Base-by-base conservation (phyloP, 2,113 vertebrate species). In the Pedionomus torquatus region DNA sequence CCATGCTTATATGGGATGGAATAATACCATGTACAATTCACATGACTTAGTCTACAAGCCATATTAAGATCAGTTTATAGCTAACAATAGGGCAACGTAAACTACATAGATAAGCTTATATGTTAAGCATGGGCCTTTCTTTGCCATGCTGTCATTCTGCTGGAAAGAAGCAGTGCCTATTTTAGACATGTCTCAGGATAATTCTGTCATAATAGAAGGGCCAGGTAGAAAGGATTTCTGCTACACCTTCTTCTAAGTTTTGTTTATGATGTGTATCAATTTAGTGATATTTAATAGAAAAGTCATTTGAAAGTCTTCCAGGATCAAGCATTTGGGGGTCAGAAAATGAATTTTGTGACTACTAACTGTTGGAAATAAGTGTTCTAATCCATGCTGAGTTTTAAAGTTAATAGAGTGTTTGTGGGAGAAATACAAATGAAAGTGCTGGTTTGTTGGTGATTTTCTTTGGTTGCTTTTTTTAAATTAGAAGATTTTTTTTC, bases 391-490 rank as follows among this genome's bases (percentile, higher is more conserved):
- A 46, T 44, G 9, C 8, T 64, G 17, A 90, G 58, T 74, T 79
- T 37, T 52, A 75, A 58, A 44, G 14, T 11, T 37, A 43, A 61
- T 10, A 70, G 6, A 21, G 9, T 5, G 1, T 19, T 54, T 80
- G 15, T 30, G 39, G 55, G 11, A 80, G 26, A 70, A 60, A 54
- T 35, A 57, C 2, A 68, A 63, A 41, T 30, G 23, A 2, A 19
- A 39, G 3, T 10, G 5, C 8, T 65, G 3, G 1, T 1, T 33
- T 46, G 3, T 35, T 25, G 17, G 23, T 23, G 17, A 6, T 10
- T 7, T 25, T 18, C 55, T 31, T 43, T 13, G 31, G 15, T 24
- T 26, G 3, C 1, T n/a, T 11, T 25, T 3, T 5, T 75, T 54
- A 13, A 28, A 9, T 28, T 51, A 35, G 24, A 28, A 58, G 16